Base-by-base conservation (phyloP, 2,113 vertebrate species). In the Nestor notabilis region DNA sequence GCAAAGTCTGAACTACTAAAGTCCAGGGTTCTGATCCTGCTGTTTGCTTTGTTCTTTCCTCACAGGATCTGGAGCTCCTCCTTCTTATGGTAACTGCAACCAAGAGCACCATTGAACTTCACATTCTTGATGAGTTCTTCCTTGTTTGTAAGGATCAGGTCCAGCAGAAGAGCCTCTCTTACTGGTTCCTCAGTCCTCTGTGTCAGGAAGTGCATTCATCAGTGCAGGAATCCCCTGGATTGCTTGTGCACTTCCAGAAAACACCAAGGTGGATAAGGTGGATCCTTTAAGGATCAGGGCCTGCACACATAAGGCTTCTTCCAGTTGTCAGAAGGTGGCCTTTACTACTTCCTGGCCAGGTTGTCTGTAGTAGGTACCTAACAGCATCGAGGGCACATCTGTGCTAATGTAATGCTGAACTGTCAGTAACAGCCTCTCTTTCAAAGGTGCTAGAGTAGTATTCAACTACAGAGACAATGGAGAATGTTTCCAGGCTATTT, bases 301-400 rank as follows among this genome's bases (percentile, higher is more conserved):
- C 27, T 90, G 33, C 31, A 17, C 13, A 5, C 3, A 5, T 13
- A 29, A 55, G 25, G n/a, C 9, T 64, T 43, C 13, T 72, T 61
- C 14, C 27, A 63, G 23, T 13, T 47, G 4, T 37, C 33, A 83
- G 78, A 70, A 69, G 31, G 19, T 28, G 6, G 13, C 17, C 9
- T 76, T 15, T 70, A n/a, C 28, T 86, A 50, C 16, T 83, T 49
- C 18, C 21, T 68, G 11, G 7, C 5, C 10, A 44, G 16, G 6
- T 21, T 65, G 10, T 60, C 49, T 55, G 33, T 55, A 17, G 53
- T 35, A 55, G 37, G 31, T 63, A 29, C 15, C 41, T 31, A 5
- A 25, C 10, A 58, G 31, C 0, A 2, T 2, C 0, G 1, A 60
- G 49, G n/a, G 31, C 23, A 52, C 1, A 3, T n/a, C 63, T 44